A percentile compares a stretch with the other conserved stretches of the same genome.
Conservation (phyloP, 2,888 invertebrate species). For the Tetranychus truncatus region DNA sequence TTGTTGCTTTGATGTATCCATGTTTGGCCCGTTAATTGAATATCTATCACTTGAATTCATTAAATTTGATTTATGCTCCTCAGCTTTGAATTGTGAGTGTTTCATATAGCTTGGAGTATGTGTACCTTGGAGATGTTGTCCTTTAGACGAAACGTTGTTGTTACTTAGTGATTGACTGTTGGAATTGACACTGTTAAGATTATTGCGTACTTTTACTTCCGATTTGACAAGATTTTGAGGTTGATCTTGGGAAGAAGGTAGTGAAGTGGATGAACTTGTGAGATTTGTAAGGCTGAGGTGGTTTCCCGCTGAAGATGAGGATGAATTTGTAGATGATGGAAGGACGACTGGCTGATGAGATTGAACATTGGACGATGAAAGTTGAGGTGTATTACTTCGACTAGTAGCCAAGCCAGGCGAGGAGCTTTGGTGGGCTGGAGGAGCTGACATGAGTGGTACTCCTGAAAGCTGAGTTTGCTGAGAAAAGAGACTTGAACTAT, state of each 20-base stretch:
- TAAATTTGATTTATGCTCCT: background rate
- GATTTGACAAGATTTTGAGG: constrained; percentile 26
- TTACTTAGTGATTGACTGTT: background rate
- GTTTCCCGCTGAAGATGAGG: background rate
- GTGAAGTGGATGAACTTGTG: too few species aligned
- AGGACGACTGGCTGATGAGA: background rate
- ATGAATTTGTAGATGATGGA: background rate
- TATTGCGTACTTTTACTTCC: constrained; percentile 11
- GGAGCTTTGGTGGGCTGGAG: constrained; percentile 25
- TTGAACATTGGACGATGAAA: constrained; percentile 4
- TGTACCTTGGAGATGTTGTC: background rate
- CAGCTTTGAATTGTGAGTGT: background rate
- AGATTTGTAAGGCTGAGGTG: constrained; percentile 12
- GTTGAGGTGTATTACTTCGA: constrained; percentile 9
- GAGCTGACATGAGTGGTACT: constrained; percentile 20
- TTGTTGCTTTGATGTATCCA: background rate
- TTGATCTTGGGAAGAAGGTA: constrained; percentile 21
- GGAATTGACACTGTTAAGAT: background rate
- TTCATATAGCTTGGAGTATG: background rate
- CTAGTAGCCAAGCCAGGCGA: constrained; percentile 17
- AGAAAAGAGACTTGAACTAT: constrained; percentile 8
- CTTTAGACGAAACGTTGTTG: too few species aligned
- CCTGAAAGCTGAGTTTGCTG: constrained; percentile 13
- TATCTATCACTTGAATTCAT: background rate
- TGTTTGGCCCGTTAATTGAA: background rate